Evolutionary conservation across 23 tunicate genomes (phyloP), one percentile per base, ranked within the genome.

Genomic region (Ascidia mentula): DNA sequence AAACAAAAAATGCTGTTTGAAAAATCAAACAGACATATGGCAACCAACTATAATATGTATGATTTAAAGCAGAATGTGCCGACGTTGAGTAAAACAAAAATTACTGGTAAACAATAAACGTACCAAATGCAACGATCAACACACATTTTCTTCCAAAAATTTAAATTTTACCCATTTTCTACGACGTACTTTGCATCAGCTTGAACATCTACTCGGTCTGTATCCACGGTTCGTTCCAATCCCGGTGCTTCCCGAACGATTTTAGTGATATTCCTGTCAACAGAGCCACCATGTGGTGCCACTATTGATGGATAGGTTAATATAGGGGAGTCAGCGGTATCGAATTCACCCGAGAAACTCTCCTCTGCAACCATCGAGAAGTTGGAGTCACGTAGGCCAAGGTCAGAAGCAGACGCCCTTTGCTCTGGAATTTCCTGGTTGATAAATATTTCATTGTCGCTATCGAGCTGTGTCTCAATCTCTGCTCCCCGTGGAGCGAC

Each of bases 181-280:
- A 20, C 24, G 22, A 53, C 12, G 13, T 6, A 3, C 24, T 53
- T 53, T 53, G 13, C 24, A 20, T 53, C 65, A 20, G 22, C 65
- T 20, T 9, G 2, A 9, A 9, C 1, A 53, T 6, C 2, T n/a
- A n/a, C n/a, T n/a, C n/a, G n/a, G n/a, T n/a, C n/a, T n/a, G n/a
- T n/a, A n/a, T n/a, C n/a, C n/a, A n/a, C n/a, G n/a, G n/a, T n/a
- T n/a, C 7, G 65, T 53, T 53, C 28, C 22, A 28, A 28, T 53
- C 24, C 65, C 24, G 65, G 65, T 53, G 65, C 65, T 53, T 53
- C 65, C 4, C 65, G 65, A 9, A 53, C 65, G 65, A 53, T 53
- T 53, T 53, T 53, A 28, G 28, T 53, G 13, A 53, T 53, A 28
- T 53, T 53, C 24, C 24, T 53, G 65, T 9, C 24, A 9, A n/a